A percentile compares a stretch with the other conserved stretches of the same genome.
Evolutionary conservation across 2,797 vertebrate species (phyloP).

Genomic region (Acestrorhynchus altus): DNA sequence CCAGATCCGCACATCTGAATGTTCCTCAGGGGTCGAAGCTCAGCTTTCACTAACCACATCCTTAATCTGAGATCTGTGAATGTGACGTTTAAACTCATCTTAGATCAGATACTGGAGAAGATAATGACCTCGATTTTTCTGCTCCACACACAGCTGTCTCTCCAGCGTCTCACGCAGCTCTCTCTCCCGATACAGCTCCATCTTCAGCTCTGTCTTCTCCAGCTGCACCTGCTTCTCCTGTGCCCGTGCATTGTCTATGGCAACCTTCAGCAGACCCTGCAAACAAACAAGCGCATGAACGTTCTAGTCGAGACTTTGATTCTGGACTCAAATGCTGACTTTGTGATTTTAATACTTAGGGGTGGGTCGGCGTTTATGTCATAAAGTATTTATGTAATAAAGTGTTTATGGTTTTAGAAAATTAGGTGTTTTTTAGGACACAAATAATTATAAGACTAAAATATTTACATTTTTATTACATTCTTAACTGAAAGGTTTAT

Average conservation of each 20-base stretch:
- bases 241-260: slow-evolving; percentile 95
- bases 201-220: slow-evolving; percentile 98
- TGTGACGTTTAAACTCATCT: not conserved
- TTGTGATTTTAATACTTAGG: no score
- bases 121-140: slow-evolving; percentile 94
- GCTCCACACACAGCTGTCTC: slow-evolving; percentile 95
- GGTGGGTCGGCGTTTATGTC: no score
- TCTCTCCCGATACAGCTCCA: slow-evolving; percentile 97
- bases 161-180: slow-evolving; percentile 96
- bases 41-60: not conserved
- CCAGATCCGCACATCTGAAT: not conserved
- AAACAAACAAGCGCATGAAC: slow-evolving; percentile 70
- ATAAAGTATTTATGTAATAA: no score
- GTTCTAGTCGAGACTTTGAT: slow-evolving; percentile 50
- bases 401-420: no score
- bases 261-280: slow-evolving; percentile 97
- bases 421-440: no score
- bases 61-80: not conserved
- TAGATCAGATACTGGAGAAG: slow-evolving; percentile 5
- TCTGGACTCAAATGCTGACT: not conserved
- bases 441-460: no score
- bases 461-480: no score
- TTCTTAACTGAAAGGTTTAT: no score
- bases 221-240: slow-evolving; percentile 99
- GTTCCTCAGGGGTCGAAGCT: not conserved